Evolutionary conservation across 2,797 vertebrate genomes (phyloP), one percentile per base, ranked within the genome.

Genomic region (Coendou prehensilis): DNA sequence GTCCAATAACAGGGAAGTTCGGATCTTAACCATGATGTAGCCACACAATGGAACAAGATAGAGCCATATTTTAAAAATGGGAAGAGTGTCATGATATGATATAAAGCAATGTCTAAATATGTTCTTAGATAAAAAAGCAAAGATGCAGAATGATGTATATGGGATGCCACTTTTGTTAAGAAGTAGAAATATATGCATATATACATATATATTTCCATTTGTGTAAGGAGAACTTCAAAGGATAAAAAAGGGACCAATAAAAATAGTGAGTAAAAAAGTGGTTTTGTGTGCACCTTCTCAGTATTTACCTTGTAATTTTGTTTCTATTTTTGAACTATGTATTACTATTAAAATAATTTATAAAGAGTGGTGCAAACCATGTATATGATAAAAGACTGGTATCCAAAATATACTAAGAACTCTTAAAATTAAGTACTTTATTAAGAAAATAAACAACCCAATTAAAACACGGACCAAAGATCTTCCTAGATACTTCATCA

Each of bases 251-350:
- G 33, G 80, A 50, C 23, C 56, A 71, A 95, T 45, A 69, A 56
- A 95, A 88, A 88, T 33, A 26, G 2, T 20, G 50, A 76, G 11
- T 13, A n/a, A 59, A 96, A 61, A 41, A 37, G 5, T 94, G 30
- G 59, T 56, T 89, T 59, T 95, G 28, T 41, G 9, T 73, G n/a
- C 50, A 30, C 59, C 15, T 69, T 86, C 33, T 79, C 30, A 91
- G 59, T n/a, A 64, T 79, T 89, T 85, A 89, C 6, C 3, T 64
- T 93, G 90, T 57, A 85, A 80, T 90, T 94, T 88, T 83, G 6
- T 89, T 91, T 87, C 91, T 56, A 69, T 9, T 37, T 92, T 84
- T 93, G 30, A 95, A 57, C 10, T 54, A 86, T 61, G 22, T 33
- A 82, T 71, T 82, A 41, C 20, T 57, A 52, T 71, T 56, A 91